These are phyloP conservation scores for Rousettus leschenaultii DNA, from an alignment of 2,113 vertebrate genomes.

Conservation along the genomic window DNA sequence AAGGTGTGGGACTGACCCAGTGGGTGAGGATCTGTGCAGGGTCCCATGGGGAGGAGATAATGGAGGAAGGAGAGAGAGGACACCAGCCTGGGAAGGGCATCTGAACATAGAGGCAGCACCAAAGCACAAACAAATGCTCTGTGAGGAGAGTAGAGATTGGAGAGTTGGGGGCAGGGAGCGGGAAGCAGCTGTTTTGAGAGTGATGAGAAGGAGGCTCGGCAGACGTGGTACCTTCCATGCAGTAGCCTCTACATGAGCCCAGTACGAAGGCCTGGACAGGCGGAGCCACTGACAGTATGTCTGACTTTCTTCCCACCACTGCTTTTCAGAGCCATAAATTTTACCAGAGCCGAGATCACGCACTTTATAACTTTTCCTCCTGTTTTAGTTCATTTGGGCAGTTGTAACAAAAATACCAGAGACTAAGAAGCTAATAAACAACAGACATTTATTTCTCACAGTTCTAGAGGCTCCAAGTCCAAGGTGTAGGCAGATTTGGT, in stretches of 20 bases:
- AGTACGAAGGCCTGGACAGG: background rate
- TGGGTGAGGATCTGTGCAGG: accelerated
- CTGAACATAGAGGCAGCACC: background rate
- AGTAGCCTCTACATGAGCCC: background rate
- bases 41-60: background rate
- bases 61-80: background rate
- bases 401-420: background rate
- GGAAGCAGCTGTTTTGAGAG: background rate
- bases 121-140: background rate
- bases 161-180: background rate
- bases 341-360: background rate
- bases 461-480: background rate
- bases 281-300: background rate
- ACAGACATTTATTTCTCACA: background rate
- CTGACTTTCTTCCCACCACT: background rate
- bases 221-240: background rate
- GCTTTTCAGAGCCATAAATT: background rate
- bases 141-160: background rate
- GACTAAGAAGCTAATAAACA: background rate
- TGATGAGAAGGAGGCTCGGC: background rate
- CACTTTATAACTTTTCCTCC: background rate
- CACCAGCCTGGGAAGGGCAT: background rate
- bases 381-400: background rate
- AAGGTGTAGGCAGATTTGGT: background rate
- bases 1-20: background rate